Conservation (phyloP, 2,797 vertebrate genomes). For the Lepilemur septentrionalis region DNA sequence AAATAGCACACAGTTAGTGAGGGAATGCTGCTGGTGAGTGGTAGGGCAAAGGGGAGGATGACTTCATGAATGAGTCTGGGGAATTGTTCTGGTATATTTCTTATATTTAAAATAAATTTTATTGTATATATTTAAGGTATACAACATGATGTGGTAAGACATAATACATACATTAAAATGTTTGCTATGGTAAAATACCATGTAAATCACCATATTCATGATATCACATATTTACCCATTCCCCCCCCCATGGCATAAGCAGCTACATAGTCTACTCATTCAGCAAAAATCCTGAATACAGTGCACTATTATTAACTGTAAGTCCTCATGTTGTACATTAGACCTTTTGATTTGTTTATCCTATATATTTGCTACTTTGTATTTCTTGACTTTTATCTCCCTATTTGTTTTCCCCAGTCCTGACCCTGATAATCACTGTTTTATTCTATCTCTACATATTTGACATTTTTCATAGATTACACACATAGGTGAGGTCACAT, state of each 20-base stretch:
- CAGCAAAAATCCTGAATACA: not conserved
- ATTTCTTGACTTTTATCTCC: not conserved
- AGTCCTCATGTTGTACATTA: not conserved
- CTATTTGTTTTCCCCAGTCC: not conserved
- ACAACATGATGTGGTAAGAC: not conserved
- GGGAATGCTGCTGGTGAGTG: not conserved
- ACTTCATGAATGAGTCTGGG: not conserved
- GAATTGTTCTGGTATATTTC: slow-evolving; percentile 33
- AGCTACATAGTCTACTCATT: not conserved
- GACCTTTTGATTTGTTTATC: not conserved
- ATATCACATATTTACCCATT: not conserved
- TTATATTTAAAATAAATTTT: not conserved
- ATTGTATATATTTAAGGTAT: not conserved
- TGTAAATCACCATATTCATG: not conserved
- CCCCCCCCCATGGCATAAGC: not conserved
- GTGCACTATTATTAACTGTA: not conserved
- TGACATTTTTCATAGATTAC: not conserved
- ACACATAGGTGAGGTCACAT: not conserved
- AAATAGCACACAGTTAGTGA: not conserved
- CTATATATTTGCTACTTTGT: not conserved
- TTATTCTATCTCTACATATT: not conserved
- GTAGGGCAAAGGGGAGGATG: not conserved
- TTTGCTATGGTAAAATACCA: not conserved
- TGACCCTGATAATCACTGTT: not conserved
- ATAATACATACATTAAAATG: not conserved